Evolutionary conservation across 2,797 vertebrate species (phyloP).

Genomic region (Brotula barbata): DNA sequence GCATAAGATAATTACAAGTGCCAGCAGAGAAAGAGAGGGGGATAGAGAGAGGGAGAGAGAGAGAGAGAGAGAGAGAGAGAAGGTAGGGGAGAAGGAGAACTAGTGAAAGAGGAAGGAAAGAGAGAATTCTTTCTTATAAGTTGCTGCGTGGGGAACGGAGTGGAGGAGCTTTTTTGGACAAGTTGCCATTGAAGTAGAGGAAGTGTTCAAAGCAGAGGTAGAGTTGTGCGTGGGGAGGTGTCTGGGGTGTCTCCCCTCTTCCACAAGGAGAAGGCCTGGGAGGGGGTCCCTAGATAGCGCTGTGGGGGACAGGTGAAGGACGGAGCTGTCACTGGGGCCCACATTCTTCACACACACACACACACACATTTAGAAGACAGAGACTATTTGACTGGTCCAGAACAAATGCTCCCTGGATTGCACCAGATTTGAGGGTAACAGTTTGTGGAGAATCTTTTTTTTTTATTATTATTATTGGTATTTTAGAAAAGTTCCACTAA

Average conservation of each 20-base stretch:
- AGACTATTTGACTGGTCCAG: constrained; percentile 69
- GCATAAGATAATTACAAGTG: constrained; percentile 99
- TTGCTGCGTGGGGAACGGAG: constrained; percentile 76
- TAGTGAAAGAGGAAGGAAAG: constrained; percentile 60
- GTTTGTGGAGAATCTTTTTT: constrained; percentile 51
- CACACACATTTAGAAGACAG: constrained; percentile 49
- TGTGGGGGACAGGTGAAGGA: constrained; percentile 96
- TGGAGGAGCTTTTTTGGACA: constrained; percentile 87
- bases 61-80: constrained; percentile 55
- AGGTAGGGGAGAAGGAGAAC: constrained; percentile 61
- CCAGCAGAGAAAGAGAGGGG: constrained; percentile 74
- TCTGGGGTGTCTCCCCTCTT: constrained; percentile 77
- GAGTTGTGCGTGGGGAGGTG: constrained; percentile 72
- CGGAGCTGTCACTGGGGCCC: constrained; percentile 90
- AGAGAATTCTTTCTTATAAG: constrained; percentile 72
- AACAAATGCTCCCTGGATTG: constrained; percentile 69
- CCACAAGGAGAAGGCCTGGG: constrained; percentile 70
- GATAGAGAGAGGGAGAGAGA: constrained; percentile 42
- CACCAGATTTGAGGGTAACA: constrained; percentile 68
- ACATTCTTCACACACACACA: constrained; percentile 52
- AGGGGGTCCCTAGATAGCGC: constrained; percentile 91
- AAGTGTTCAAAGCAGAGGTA: constrained; percentile 83
- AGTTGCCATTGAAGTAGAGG: constrained; percentile 97
- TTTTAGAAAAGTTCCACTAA: constrained; percentile 64
- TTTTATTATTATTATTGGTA: constrained; percentile 45